Base-by-base conservation (phyloP, 2,113 vertebrate genomes). In the Halichoerus grypus region DNA sequence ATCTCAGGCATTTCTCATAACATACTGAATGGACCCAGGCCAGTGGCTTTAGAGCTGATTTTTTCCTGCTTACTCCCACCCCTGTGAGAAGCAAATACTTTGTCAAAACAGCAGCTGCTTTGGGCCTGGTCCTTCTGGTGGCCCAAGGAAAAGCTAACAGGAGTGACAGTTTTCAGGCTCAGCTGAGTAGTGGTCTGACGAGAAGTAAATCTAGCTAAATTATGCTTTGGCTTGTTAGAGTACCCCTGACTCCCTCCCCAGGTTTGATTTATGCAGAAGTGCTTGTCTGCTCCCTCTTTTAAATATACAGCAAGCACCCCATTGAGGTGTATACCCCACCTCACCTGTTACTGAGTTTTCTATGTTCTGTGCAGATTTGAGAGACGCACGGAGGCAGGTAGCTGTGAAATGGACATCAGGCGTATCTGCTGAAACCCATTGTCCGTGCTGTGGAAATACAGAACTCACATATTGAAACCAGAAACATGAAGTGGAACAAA, bases 171-270 rank as follows among this genome's bases (percentile, higher is more conserved):
- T 97, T 88, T 96, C 77, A 91, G 97, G 94, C 96, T 63, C 63
- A 46, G 36, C 57, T 49, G 87, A 97, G 53, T 61, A 55, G 95
- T 95, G 71, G 83, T 95, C 87, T 96, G 96, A 92, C 4, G 74
- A 95, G 91, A 98, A 95, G 97, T 97, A 98, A 98, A 98, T 97
- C 82, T 95, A 86, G 77, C 96, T 98, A 97, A 98, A 98, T 98
- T 97, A 97, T 96, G 87, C 93, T 91, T 97, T 96, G 97, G 67
- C 18, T 49, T 87, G 87, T 96, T 96, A 6, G 53, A 69, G 36
- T n/a, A n/a, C 87, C 88, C 93, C 95, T 80, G 92, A 74, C 77
- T 97, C 91, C 79, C 74, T 97, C 87, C 14, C 88, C 65, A 53
- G 53, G 53, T 57, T 86, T 87, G 82, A 96, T 98, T 89, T 97